A percentile compares a stretch with the other conserved stretches of the same genome.
These are phyloP conservation scores for Procavia capensis DNA, from an alignment of 2,113 vertebrate species.

Conservation along the genomic window DNA sequence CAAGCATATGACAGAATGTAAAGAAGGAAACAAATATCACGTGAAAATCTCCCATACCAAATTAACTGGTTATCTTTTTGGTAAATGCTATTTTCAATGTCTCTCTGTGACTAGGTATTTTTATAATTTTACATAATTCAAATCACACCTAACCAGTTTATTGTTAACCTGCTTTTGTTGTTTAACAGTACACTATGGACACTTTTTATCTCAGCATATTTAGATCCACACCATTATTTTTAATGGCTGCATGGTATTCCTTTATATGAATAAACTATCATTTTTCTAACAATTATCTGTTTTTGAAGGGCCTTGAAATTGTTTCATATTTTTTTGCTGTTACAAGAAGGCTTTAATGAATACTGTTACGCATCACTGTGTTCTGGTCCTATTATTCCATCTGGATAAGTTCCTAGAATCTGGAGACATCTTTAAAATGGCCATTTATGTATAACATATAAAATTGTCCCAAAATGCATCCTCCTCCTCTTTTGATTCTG, in stretches of 20 bases:
- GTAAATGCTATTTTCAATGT: background rate
- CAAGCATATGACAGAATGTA: background rate
- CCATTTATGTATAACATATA: background rate
- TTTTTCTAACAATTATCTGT: background rate
- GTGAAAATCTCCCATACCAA: background rate
- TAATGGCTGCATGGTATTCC: slow-evolving; percentile 66
- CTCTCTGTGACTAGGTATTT: background rate
- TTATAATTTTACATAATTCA: slow-evolving; percentile 25
- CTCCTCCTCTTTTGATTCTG: background rate
- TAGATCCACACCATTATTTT: slow-evolving; percentile 59
- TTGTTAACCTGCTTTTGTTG: slow-evolving; percentile 25
- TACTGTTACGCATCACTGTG: background rate
- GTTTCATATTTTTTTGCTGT: background rate
- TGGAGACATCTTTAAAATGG: slow-evolving; percentile 43
- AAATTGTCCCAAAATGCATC: background rate
- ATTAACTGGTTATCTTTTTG: background rate
- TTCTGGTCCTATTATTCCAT: background rate
- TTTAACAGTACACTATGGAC: background rate
- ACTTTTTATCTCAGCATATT: background rate
- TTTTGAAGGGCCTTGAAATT: slow-evolving; percentile 39
- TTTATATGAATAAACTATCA: slow-evolving; percentile 21
- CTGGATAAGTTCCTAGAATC: slow-evolving; percentile 36
- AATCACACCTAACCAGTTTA: background rate
- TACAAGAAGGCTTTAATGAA: background rate
- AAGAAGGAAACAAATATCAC: background rate